Evolutionary conservation across 2,888 invertebrate species (phyloP), one percentile per base, ranked within the genome.

Genomic region (Cephus pulcher): DNA sequence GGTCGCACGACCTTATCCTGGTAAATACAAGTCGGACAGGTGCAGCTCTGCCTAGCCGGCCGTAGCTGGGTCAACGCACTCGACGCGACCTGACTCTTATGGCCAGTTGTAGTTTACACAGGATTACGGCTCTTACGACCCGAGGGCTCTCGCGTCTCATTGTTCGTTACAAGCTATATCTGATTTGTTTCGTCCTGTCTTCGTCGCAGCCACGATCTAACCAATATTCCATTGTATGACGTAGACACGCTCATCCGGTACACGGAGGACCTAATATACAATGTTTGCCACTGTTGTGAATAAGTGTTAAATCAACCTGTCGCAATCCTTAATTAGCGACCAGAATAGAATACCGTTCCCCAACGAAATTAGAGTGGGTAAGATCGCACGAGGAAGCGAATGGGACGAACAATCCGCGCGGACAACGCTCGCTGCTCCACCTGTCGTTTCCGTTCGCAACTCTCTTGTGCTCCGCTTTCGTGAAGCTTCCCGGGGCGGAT

Each of bases 11-110:
- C 86, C 87, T 80, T 79, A 84, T 86, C 86, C 83, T 83, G 86
- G 84, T 79, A 79, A 80, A 77, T 82, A 78, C 80, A 56, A 78
- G 80, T 79, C 77, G 82, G 83, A 85, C 89, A 89, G 89, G 89
- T 90, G 89, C 88, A 89, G 86, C 84, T 85, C 82, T 76, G 80
- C 80, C 83, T 86, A 84, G 85, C 87, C 87, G 88, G 89, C 89
- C 89, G 88, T 88, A 89, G 89, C 87, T 87, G 84, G 89, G 89
- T 90, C 89, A 89, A 89, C 88, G 89, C 88, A 89, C 89, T 86
- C 88, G 83, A 81, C 80, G 79, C 85, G 83, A 86, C 85, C 34
- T 69, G 34, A 34, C 71, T 71, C n/a, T 32, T 71, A 71, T 71
- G 71, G 71, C 12, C 32, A 71, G 71, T 71, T 23, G 56, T 71